phyloP scores from a whole-genome alignment of 2,888 invertebrate species.

The Zeuzera pyrina region DNA sequence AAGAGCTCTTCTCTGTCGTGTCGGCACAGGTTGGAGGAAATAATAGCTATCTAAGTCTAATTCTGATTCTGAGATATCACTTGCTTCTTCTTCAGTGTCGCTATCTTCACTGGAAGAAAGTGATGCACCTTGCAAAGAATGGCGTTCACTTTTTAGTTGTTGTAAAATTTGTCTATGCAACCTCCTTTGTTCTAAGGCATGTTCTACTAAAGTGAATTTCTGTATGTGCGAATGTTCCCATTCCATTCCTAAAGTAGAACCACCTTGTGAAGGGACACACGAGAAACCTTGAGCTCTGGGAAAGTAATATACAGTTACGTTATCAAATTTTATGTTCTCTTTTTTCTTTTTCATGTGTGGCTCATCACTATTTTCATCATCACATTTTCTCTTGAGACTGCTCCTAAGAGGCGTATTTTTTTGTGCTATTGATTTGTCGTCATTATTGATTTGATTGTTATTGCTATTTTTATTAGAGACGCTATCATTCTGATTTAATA shows the following conservation, averaged over 20 bases:
- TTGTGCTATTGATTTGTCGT: conserved; percentile 22
- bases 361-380: conserved; percentile 51
- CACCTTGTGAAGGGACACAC: conserved; percentile 92
- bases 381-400: conserved; percentile 78
- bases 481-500: conserved; percentile 14
- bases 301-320: conserved; percentile 96
- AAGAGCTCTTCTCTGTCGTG: conserved; percentile 89
- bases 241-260: conserved; percentile 95
- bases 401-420: conserved; percentile 55
- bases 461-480: conserved; percentile 17
- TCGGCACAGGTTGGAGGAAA: conserved; percentile 93
- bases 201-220: conserved; percentile 89
- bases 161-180: conserved; percentile 87
- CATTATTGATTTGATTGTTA: conserved; percentile 20
- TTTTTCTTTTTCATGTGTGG: conserved; percentile 77
- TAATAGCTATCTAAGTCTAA: conserved; percentile 92
- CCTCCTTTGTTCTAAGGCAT: conserved; percentile 90
- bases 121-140: conserved; percentile 64
- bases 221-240: conserved; percentile 78
- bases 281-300: conserved; percentile 93
- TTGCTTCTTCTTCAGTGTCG: conserved; percentile 88
- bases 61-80: conserved; percentile 87
- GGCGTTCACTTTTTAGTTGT: conserved; percentile 80
- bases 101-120: conserved; percentile 87
- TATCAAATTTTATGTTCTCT: conserved; percentile 89